Base-by-base conservation (phyloP, 1,140 invertebrate species). In the Ceratosolen fusciceps region DNA sequence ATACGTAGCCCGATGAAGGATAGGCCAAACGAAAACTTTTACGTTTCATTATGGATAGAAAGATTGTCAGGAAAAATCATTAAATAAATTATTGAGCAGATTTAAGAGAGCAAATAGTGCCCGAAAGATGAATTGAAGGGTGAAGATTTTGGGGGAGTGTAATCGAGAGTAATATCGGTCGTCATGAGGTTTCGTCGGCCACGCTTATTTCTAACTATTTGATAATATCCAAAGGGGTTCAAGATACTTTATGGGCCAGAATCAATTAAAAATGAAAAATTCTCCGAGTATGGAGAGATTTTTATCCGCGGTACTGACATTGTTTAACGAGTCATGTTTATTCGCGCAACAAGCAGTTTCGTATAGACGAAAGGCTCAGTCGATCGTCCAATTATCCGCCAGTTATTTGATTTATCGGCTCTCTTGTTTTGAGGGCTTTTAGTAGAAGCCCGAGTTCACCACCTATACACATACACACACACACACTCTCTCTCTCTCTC, bases 301-400 rank as follows among this genome's bases (percentile, higher is more conserved):
- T 77, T 77, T 67, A n/a, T 68, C 34, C 24, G 24, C 12, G 24
- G 5, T 19, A 49, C 67, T 75, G 54, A 78, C 76, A 78, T 62
- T 78, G 68, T 78, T 72, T 62, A 72, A 62, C 72, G 79, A 71
- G 79, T 68, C 79, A 49, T 65, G 67, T 72, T 76, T 74, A 75
- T 71, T 70, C 67, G 72, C 65, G 56, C 56, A 34, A 60, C 39
- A 37, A 26, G 39, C 31, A 39, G 52, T 47, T 49, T 43, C 43
- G 49, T 60, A 49, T 49, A 34, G 39, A n/a, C n/a, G n/a, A 67
- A 37, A 52, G 54, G 37, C 39, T 65, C 14, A 70, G 56, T 3
- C 79, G 77, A 79, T 79, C 78, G 78, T 74, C 78, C 78, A 74
- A 79, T 79, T 79, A 74, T 24, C 78, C 78, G 78, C 78, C 78